Conservation (phyloP, 2,888 invertebrate genomes). For the Leucoma salicis region DNA sequence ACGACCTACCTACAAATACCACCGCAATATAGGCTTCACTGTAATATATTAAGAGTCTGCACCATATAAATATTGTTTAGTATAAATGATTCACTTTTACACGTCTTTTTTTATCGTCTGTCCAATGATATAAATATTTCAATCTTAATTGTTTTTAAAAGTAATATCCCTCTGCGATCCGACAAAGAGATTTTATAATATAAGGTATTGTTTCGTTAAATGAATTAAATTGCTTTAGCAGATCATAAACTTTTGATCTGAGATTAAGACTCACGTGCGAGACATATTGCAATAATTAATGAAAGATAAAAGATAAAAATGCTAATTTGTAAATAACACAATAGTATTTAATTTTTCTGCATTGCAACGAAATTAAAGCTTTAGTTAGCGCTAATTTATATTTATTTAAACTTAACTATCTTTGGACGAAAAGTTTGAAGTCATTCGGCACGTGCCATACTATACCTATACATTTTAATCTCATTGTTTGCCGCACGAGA, state of each 20-base stretch:
- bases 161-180: neutral
- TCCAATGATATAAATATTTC: neutral
- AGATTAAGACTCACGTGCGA: neutral
- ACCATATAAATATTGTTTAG: neutral
- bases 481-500: constrained; percentile 9
- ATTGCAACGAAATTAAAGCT: no score
- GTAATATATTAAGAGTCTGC: neutral
- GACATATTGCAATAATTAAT: neutral
- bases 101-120: neutral
- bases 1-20: constrained; percentile 7
- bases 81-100: neutral
- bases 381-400: no score
- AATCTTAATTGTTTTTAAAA: constrained; percentile 9
- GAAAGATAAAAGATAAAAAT: neutral
- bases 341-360: no score
- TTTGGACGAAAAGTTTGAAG: constrained; percentile 7
- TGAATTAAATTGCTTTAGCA: neutral
- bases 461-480: constrained; percentile 23
- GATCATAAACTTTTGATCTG: neutral
- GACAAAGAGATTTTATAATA: neutral
- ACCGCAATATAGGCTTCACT: neutral
- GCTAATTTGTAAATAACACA: neutral
- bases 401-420: no score
- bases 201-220: neutral
- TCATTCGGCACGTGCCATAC: constrained; percentile 28